Evolutionary conservation across 2,888 invertebrate species (phyloP).

Genomic region (Leptothorax acervorum): DNA sequence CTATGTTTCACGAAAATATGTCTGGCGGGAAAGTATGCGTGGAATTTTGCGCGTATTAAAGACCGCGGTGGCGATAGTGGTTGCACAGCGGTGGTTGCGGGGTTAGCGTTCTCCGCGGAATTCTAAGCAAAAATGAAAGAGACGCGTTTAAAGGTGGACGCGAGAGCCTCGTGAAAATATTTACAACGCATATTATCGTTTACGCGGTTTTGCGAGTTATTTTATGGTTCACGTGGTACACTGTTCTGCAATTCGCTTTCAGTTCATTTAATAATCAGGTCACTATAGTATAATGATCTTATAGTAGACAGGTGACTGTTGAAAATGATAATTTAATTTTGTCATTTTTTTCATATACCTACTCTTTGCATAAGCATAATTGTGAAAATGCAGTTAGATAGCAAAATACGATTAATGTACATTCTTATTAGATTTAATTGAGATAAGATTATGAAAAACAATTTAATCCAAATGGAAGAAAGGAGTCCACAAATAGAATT

Average conservation of each 20-base stretch:
- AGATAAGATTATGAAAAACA: neutral
- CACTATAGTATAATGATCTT: conserved; percentile 11
- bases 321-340: conserved; percentile 19
- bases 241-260: conserved; percentile 20
- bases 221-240: conserved; percentile 10
- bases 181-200: conserved; percentile 34
- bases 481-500: neutral
- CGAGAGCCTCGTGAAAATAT: conserved; percentile 22
- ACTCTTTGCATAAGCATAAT: neutral
- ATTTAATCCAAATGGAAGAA: neutral
- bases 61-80: neutral
- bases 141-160: conserved; percentile 5
- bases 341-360: neutral
- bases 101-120: conserved; percentile 7
- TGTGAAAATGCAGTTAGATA: neutral
- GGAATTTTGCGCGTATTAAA: conserved; percentile 37
- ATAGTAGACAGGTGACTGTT: neutral
- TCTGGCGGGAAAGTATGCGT: neutral
- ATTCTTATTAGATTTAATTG: conserved; percentile 5
- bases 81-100: neutral
- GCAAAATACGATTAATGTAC: neutral
- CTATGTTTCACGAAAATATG: conserved; percentile 21
- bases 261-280: conserved; percentile 24
- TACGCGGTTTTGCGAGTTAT: conserved; percentile 16
- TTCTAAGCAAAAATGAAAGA: conserved; percentile 27